phyloP scores from a whole-genome alignment of 2,888 invertebrate genomes.

The Oligia strigilis region DNA sequence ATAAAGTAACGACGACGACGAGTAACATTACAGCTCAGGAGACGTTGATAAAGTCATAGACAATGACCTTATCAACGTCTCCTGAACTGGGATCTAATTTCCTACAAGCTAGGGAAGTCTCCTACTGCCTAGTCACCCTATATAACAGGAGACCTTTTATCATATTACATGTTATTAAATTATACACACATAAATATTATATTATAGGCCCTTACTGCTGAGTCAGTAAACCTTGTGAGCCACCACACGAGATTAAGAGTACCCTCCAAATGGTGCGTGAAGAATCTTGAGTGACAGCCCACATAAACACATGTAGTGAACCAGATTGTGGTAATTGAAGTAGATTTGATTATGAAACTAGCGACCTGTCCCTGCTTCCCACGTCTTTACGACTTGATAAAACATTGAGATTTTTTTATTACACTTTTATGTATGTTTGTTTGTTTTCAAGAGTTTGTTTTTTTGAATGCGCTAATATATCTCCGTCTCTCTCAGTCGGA shows the following conservation, averaged over 20 bases:
- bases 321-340: conserved; percentile 13
- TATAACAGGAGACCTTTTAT: conserved; percentile 49
- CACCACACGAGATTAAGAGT: conserved; percentile 61
- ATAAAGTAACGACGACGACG: too few species aligned
- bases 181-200: conserved; percentile 58
- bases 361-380: neutral
- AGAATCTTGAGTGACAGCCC: conserved; percentile 36
- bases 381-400: neutral
- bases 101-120: neutral
- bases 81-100: conserved; percentile 21
- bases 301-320: neutral
- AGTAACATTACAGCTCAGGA: too few species aligned
- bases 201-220: conserved; percentile 37
- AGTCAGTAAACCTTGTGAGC: conserved; percentile 53
- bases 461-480: too few species aligned
- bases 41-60: too few species aligned
- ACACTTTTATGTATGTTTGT: too few species aligned
- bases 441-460: too few species aligned
- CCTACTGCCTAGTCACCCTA: conserved; percentile 39
- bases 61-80: conserved; percentile 10
- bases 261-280: conserved; percentile 55
- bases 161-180: conserved; percentile 49
- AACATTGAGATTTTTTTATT: neutral
- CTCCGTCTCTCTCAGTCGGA: too few species aligned
- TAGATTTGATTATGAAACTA: conserved; percentile 18